These are phyloP conservation scores for Parasteatoda tepidariorum DNA, from an alignment of 1,140 invertebrate species.

Conservation along the genomic window DNA sequence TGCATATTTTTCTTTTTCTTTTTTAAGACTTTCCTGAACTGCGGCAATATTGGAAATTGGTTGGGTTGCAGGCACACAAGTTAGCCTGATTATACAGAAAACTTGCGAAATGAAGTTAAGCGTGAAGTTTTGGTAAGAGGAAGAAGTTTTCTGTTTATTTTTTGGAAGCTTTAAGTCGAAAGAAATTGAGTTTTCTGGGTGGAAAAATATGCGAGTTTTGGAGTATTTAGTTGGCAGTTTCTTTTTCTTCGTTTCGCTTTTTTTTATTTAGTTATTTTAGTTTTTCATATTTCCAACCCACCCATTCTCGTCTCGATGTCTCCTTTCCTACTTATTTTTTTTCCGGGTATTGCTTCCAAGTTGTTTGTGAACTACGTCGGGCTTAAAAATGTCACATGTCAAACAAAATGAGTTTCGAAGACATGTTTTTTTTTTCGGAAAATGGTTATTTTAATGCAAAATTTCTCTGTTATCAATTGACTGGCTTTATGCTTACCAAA, in stretches of 20 bases:
- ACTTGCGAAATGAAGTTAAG: slow-evolving; percentile 58
- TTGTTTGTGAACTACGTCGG: neutral
- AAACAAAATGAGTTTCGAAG: neutral
- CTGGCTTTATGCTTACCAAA: neutral
- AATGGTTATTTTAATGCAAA: neutral
- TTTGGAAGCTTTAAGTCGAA: slow-evolving; percentile 51
- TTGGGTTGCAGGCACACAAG: slow-evolving; percentile 25
- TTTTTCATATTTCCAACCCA: neutral
- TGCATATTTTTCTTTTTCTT: slow-evolving; percentile 52
- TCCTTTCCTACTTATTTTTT: neutral
- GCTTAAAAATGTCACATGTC: neutral
- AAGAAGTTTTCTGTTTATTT: slow-evolving; percentile 68
- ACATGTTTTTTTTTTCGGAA: neutral
- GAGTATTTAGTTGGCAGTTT: slow-evolving; percentile 66
- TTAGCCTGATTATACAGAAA: slow-evolving; percentile 60
- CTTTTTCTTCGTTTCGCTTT: slow-evolving; percentile 6
- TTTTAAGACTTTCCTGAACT: neutral
- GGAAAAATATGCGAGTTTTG: slow-evolving; percentile 39
- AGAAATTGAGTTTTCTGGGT: slow-evolving; percentile 56
- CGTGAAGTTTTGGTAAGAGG: slow-evolving; percentile 20
- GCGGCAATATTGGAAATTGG: slow-evolving; percentile 44
- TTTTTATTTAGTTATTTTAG: neutral
- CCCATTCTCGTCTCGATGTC: neutral
- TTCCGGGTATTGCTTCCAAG: neutral
- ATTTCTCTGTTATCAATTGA: neutral